Evolutionary conservation across 2,113 vertebrate genomes (phyloP).

Genomic region (Vulpes ferrilata): DNA sequence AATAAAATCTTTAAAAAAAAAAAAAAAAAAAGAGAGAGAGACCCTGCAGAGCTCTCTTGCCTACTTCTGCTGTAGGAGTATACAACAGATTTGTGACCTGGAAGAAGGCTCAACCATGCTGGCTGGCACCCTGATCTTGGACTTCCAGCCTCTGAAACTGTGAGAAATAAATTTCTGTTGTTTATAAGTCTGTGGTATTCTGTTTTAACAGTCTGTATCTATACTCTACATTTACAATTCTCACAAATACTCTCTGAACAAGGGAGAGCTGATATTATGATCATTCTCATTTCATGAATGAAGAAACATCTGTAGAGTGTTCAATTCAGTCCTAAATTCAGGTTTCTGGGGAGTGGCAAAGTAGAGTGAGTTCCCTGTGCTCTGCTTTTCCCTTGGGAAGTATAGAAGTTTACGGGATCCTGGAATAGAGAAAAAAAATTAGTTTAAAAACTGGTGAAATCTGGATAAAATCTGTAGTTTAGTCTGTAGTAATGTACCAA

Average conservation of each 20-base stretch:
- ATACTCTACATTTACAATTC: neutral
- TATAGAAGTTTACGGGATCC: neutral
- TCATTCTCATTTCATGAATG: neutral
- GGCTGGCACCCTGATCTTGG: neutral
- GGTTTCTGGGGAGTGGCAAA: neutral
- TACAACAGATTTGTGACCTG: neutral
- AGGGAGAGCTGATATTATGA: neutral
- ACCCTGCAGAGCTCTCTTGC: no score
- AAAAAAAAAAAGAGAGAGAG: neutral
- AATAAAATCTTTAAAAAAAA: no score
- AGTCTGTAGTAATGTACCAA: neutral
- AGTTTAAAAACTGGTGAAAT: neutral
- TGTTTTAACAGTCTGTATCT: neutral
- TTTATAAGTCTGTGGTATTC: neutral
- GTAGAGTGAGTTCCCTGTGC: neutral
- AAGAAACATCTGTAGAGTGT: neutral
- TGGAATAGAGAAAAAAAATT: neutral
- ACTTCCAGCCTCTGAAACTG: neutral
- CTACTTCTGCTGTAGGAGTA: neutral
- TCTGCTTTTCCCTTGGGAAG: constrained; percentile 3
- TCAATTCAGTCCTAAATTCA: neutral
- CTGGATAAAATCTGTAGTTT: neutral
- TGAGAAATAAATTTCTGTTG: neutral
- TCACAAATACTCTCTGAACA: neutral
- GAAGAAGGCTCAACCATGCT: neutral